Percentiles rank a stretch among this genome's conserved stretches.
phyloP scores from a whole-genome alignment of 2,888 invertebrate species.

The Cerastis leucographa region DNA sequence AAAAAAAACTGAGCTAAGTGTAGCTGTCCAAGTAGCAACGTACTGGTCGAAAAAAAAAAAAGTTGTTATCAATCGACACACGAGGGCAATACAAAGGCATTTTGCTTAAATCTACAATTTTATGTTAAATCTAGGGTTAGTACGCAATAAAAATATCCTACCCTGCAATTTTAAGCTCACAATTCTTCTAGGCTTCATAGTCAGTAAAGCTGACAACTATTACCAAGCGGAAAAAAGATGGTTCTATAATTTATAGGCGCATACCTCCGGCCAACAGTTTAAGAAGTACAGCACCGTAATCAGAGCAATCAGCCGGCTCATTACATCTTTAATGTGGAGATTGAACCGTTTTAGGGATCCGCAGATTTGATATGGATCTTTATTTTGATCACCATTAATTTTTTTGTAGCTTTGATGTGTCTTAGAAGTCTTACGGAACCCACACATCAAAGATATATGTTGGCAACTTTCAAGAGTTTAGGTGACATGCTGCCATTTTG shows the following conservation, averaged over 20 bases:
- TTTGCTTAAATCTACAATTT: not conserved
- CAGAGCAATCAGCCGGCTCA: slow-evolving; percentile 55
- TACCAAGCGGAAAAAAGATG: slow-evolving; percentile 37
- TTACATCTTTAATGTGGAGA: slow-evolving; percentile 53
- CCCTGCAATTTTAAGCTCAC: not conserved
- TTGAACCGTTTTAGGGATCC: slow-evolving; percentile 31
- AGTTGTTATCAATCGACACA: not conserved
- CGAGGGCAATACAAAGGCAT: not conserved
- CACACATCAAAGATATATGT: not conserved
- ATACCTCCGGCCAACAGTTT: slow-evolving; percentile 45
- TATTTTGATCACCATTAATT: not conserved
- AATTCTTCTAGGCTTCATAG: slow-evolving; percentile 35
- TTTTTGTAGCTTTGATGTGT: not conserved
- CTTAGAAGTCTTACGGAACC: not conserved
- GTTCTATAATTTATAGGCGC: slow-evolving; percentile 63
- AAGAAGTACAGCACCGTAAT: slow-evolving; percentile 61
- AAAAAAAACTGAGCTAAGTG: not conserved
- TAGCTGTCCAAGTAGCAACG: not conserved
- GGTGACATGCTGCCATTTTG: not conserved
- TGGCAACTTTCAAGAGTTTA: not conserved
- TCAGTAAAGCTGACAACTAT: slow-evolving; percentile 30
- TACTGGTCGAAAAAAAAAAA: not conserved
- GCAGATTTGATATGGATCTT: not conserved
- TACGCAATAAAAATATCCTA: not conserved
- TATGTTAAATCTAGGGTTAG: not conserved